phyloP scores from a whole-genome alignment of 1,140 invertebrate genomes.

The Eumeta japonica region DNA sequence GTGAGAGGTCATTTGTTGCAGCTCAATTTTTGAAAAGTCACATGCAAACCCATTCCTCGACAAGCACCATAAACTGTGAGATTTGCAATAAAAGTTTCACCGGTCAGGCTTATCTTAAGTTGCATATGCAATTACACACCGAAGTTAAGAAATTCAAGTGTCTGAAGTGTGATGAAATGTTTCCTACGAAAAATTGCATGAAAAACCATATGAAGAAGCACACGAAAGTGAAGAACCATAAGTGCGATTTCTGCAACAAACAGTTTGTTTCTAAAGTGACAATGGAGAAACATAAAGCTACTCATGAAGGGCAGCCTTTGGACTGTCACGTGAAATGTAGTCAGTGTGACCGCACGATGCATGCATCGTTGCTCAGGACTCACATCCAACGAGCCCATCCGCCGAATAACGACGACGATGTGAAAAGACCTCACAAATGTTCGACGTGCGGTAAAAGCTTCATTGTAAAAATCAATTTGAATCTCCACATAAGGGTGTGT shows the following conservation, averaged over 20 bases:
- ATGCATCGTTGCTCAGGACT: constrained; percentile 40
- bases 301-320: constrained; percentile 42
- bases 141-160: constrained; percentile 68
- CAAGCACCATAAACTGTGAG: constrained; percentile 52
- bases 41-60: constrained; percentile 45
- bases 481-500: constrained; percentile 45
- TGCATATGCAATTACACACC: constrained; percentile 63
- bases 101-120: constrained; percentile 59
- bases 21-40: constrained; percentile 48
- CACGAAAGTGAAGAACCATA: constrained; percentile 52
- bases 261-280: constrained; percentile 55
- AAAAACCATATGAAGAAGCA: constrained; percentile 59
- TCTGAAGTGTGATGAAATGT: constrained; percentile 67
- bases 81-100: constrained; percentile 67
- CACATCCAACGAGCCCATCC: constrained; percentile 40
- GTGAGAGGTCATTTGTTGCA: constrained; percentile 43
- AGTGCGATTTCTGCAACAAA: constrained; percentile 53
- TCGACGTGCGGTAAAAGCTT: constrained; percentile 46
- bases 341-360: constrained; percentile 46
- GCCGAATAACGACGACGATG: constrained; percentile 34
- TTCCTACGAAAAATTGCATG: constrained; percentile 65
- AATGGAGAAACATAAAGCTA: constrained; percentile 47
- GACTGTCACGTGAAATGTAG: constrained; percentile 47
- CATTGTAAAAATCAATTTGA: constrained; percentile 49
- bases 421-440: constrained; percentile 46